Base-by-base conservation (phyloP, 2,888 invertebrate species). In the Corbicula japonica region DNA sequence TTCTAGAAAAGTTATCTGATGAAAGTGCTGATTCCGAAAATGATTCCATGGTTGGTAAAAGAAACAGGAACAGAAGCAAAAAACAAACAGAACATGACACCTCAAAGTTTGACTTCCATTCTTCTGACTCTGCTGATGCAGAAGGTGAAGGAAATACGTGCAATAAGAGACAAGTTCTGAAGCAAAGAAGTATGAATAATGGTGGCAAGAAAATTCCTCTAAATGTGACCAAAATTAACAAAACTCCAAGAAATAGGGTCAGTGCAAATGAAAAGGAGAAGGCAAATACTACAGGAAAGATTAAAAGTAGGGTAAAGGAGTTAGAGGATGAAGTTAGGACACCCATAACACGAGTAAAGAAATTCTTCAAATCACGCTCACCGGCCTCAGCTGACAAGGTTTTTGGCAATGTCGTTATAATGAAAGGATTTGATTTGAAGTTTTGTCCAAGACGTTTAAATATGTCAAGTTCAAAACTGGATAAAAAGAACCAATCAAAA, bases 401-500 rank as follows among this genome's bases (percentile, higher is more conserved):
- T n/a, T 54, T 82, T 50, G 85, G 85, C 8, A 80, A 85, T 61
- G 73, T 88, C 23, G 74, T 90, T 8, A 70, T 88, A 1, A 77
- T 78, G 8, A 88, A 85, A 77, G 88, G 90, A 6, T 91, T 91
- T 72, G 83, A 88, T 41, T 72, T 89, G 34, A 88, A 87, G 63
- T 89, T 91, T 86, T 79, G 84, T 35, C 83, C 87, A 12, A 83
- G 75, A 54, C 61, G 80, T 34, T 54, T 52, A 26, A 76, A 48
- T 23, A 21, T 66, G 23, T 34, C 28, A 60, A 50, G 35, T 12
- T n/a, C 41, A 61, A 81, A 68, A 58, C 63, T 30, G 23, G 52
- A 50, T n/a, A 54, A 60, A 68, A 77, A 66, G 41, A 28, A 12
- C 21, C 58, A 56, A 46, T 35, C 38, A 41, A 38, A 18, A 38